phyloP scores from a whole-genome alignment of 2,888 invertebrate species.

The Chouioia cunea region DNA sequence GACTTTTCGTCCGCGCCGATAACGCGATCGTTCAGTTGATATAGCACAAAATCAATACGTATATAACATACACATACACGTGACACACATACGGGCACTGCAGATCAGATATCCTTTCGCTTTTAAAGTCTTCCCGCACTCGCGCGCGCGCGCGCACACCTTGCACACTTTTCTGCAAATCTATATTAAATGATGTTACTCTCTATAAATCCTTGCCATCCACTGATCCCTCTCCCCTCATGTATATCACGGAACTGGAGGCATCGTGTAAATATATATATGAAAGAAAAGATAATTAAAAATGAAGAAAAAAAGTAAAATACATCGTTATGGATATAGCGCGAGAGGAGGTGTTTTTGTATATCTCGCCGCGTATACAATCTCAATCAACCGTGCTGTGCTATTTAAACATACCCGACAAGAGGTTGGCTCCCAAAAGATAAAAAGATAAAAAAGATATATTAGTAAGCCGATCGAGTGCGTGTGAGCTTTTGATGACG shows the following conservation, averaged over 20 bases:
- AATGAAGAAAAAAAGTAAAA: not conserved
- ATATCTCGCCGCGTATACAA: slow-evolving; percentile 24
- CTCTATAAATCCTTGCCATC: not conserved
- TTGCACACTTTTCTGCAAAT: slow-evolving; percentile 8
- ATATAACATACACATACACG: too few relatives aligned
- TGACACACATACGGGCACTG: too few relatives aligned
- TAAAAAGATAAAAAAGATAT: not conserved
- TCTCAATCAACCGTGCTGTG: slow-evolving; percentile 49
- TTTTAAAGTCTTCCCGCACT: slow-evolving; percentile 47
- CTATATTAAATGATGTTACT: slow-evolving; percentile 31
- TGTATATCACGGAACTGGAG: not conserved
- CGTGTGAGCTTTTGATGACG: not conserved
- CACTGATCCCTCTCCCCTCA: too few relatives aligned
- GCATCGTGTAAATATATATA: slow-evolving; percentile 15
- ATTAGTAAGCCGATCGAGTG: not conserved
- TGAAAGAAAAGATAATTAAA: slow-evolving; percentile 1
- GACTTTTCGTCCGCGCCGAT: too few relatives aligned
- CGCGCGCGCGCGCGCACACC: slow-evolving; percentile 12
- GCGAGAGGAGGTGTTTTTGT: too few relatives aligned
- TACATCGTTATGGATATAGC: slow-evolving; percentile 6
- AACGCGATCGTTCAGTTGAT: too few relatives aligned
- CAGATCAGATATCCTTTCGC: slow-evolving; percentile 37
- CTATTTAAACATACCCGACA: slow-evolving; percentile 18
- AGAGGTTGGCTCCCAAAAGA: not conserved
- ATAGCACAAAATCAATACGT: too few relatives aligned